These are phyloP conservation scores for Gadus macrocephalus DNA, from an alignment of 2,113 vertebrate genomes.

Conservation along the genomic window DNA sequence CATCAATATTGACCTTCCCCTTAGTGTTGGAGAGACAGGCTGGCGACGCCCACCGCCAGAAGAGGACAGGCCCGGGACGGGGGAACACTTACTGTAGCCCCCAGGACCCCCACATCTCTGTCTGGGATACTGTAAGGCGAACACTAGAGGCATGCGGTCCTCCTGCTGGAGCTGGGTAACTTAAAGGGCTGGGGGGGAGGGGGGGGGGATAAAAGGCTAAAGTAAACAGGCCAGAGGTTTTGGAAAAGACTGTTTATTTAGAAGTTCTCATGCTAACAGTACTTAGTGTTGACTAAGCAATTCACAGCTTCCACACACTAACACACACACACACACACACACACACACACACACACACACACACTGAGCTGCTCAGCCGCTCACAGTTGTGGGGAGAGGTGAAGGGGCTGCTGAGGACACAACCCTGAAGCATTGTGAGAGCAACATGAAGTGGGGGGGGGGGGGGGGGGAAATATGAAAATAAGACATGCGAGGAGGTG, in stretches of 20 bases:
- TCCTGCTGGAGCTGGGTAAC: too few relatives aligned
- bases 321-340: constrained; percentile 7
- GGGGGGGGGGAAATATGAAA: neutral
- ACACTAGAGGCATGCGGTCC: neutral
- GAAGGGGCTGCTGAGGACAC: constrained; percentile 34
- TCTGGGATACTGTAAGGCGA: neutral
- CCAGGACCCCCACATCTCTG: neutral
- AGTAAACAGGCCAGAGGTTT: constrained; percentile 40
- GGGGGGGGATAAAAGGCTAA: constrained; percentile 30
- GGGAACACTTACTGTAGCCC: constrained; percentile 63
- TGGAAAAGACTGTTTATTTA: constrained; percentile 60
- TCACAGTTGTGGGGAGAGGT: constrained; percentile 32
- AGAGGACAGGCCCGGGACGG: constrained; percentile 52
- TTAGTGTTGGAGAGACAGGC: constrained; percentile 63
- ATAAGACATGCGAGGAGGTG: neutral
- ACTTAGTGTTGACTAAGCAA: constrained; percentile 45
- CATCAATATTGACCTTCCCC: constrained; percentile 77
- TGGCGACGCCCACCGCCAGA: constrained; percentile 34
- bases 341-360: neutral
- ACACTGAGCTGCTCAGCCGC: neutral
- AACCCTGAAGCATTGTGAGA: constrained; percentile 18
- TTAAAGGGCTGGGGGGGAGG: constrained; percentile 40
- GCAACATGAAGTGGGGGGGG: constrained; percentile 6
- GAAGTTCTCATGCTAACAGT: constrained; percentile 47
- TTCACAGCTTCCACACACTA: constrained; percentile 22